Evolutionary conservation across 92 coral and sea anemone genomes (phyloP).

Genomic region (Siderastrea radians): DNA sequence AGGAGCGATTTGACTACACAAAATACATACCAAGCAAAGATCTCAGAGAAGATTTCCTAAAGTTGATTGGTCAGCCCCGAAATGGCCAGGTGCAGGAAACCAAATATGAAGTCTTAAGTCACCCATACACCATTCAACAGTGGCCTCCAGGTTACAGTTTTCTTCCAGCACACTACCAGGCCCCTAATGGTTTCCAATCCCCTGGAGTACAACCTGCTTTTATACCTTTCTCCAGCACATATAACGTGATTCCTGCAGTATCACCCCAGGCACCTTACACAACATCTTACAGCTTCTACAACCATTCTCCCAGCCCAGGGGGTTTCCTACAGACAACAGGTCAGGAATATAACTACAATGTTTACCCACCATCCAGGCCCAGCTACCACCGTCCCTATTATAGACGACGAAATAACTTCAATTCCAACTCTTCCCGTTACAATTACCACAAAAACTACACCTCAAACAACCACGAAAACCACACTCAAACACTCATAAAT

Average conservation of each 20-base stretch:
- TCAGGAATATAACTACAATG: constrained; percentile 72
- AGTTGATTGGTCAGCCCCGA: constrained; percentile 79
- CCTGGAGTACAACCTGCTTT: constrained; percentile 66
- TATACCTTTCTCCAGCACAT: constrained; percentile 72
- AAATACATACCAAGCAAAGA: constrained; percentile 86
- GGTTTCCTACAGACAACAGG: constrained; percentile 70
- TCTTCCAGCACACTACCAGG: constrained; percentile 68
- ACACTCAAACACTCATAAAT: constrained; percentile 74
- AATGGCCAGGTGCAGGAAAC: constrained; percentile 66
- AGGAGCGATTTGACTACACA: constrained; percentile 87
- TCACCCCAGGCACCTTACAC: constrained; percentile 67
- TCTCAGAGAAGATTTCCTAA: constrained; percentile 84
- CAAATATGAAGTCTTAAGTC: constrained; percentile 51
- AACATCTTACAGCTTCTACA: constrained; percentile 66
- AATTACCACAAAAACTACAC: constrained; percentile 65
- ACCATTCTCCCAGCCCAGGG: constrained; percentile 64
- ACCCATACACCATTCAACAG: constrained; percentile 45
- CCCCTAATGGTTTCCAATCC: constrained; percentile 52
- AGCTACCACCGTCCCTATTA: constrained; percentile 71
- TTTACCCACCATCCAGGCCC: constrained; percentile 67
- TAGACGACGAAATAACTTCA: constrained; percentile 71
- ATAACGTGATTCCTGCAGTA: constrained; percentile 69
- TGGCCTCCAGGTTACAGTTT: constrained; percentile 82
- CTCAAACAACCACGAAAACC: constrained; percentile 68
- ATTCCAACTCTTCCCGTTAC: constrained; percentile 57